Evolutionary conservation across 2,113 vertebrate genomes (phyloP).

Genomic region (Xenopus tropicalis): DNA sequence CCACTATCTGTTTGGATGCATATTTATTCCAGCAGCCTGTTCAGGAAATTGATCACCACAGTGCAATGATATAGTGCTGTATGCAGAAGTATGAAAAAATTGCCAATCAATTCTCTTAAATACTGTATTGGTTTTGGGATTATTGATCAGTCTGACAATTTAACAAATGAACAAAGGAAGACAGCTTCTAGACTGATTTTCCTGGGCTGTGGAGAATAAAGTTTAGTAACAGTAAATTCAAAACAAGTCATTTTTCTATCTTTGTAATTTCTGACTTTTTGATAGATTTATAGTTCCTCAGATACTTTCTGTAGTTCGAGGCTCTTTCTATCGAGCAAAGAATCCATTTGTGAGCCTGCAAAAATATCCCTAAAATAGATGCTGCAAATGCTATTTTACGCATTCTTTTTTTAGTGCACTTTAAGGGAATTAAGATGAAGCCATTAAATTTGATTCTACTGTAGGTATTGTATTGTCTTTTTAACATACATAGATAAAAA

Average conservation of each 20-base stretch:
- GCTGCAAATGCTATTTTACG: too few species aligned
- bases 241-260: slow-evolving; percentile 41
- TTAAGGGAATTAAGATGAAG: too few species aligned
- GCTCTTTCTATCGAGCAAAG: background rate
- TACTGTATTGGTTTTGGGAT: slow-evolving; percentile 18
- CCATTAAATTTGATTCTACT: too few species aligned
- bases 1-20: too few species aligned
- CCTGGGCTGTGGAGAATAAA: slow-evolving; percentile 15
- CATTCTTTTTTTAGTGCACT: too few species aligned
- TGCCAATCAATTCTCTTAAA: slow-evolving; percentile 1
- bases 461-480: too few species aligned
- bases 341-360: background rate
- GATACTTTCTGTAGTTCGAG: slow-evolving; percentile 21
- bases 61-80: too few species aligned
- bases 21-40: too few species aligned
- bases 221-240: slow-evolving; percentile 25
- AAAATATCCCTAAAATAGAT: too few species aligned
- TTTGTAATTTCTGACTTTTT: slow-evolving; percentile 29
- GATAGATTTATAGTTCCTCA: slow-evolving; percentile 29
- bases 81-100: too few species aligned
- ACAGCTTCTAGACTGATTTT: slow-evolving; percentile 36
- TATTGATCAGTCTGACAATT: slow-evolving; percentile 40
- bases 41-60: too few species aligned
- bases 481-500: too few species aligned
- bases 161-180: slow-evolving; percentile 43